A percentile compares a stretch with the other conserved stretches of the same genome.
phyloP scores from a whole-genome alignment of 2,113 vertebrate species.

The Bubo bubo region DNA sequence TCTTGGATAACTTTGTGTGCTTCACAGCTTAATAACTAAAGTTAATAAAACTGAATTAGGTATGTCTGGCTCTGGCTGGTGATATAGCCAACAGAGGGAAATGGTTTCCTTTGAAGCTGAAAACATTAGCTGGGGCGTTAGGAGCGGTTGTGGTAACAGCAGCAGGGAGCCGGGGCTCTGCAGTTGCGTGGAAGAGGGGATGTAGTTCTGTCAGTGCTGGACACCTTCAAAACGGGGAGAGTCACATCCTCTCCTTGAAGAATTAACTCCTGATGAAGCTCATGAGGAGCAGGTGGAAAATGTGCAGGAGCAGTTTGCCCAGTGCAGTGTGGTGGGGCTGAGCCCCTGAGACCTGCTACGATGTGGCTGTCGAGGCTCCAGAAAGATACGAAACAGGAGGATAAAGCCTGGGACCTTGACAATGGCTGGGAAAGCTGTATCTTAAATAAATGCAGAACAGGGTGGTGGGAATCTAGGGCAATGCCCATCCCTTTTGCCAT shows the following conservation, averaged over 20 bases:
- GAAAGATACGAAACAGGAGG: not conserved
- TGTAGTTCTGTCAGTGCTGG: not conserved
- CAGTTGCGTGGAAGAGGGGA: not conserved
- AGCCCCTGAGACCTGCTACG: not conserved
- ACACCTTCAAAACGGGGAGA: not conserved
- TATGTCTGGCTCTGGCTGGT: not conserved
- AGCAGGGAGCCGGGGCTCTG: not conserved
- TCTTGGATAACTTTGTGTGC: not conserved
- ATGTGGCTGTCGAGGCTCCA: not conserved
- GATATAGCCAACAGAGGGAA: not conserved
- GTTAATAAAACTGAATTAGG: not conserved
- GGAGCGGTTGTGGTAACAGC: not conserved
- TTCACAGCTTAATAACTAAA: not conserved
- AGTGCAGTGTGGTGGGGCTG: not conserved
- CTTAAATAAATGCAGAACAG: not conserved
- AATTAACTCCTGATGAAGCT: not conserved
- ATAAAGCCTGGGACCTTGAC: not conserved
- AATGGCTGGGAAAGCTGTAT: not conserved
- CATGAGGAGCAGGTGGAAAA: not conserved
- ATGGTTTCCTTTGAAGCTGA: not conserved
- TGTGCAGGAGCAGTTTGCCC: accelerated
- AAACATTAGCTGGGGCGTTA: not conserved
- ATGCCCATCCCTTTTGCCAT: accelerated
- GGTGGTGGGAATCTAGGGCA: not conserved
- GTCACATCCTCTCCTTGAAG: not conserved